Evolutionary conservation across 37 sponge, comb jelly and placozoan species (phyloP).

Genomic region (Beroe forskalii): DNA sequence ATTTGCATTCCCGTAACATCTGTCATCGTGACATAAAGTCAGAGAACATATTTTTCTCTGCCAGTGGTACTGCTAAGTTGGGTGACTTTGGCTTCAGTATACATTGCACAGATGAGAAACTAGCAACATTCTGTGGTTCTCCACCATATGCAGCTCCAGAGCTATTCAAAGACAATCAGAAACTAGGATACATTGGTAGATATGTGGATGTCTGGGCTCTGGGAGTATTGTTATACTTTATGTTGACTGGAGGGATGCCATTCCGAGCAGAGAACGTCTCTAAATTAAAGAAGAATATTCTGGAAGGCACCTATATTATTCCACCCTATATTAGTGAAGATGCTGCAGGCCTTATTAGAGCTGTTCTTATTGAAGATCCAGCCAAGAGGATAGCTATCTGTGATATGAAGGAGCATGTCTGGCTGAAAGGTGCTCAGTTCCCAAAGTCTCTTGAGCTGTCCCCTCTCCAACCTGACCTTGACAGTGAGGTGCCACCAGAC

Average conservation of each 20-base stretch:
- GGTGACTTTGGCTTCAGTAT: constrained; percentile 91
- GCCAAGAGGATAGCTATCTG: constrained; percentile 10
- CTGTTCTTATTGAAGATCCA: constrained; percentile 58
- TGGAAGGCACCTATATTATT: constrained; percentile 71
- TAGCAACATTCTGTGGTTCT: constrained; percentile 87
- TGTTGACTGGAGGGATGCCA: constrained; percentile 75
- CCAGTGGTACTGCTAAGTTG: constrained; percentile 69
- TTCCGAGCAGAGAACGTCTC: constrained; percentile 72
- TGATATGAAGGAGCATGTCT: constrained; percentile 11
- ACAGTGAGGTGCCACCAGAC: not conserved
- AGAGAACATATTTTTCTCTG: constrained; percentile 80
- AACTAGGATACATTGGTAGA: constrained; percentile 68
- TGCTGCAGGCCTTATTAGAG: constrained; percentile 36
- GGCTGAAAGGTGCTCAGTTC: not conserved
- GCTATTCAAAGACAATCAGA: constrained; percentile 74
- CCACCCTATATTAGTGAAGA: constrained; percentile 66
- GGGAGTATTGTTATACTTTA: constrained; percentile 79
- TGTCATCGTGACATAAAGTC: constrained; percentile 84
- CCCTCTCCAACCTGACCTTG: not conserved
- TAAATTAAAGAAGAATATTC: constrained; percentile 71
- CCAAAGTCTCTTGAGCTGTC: constrained; percentile 2
- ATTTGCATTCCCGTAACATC: constrained; percentile 78
- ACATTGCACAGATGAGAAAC: constrained; percentile 17
- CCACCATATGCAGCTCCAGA: constrained; percentile 92
- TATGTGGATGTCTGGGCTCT: constrained; percentile 86